Conservation (phyloP, 2,113 vertebrate species). For the Poicephalus gulielmi region DNA sequence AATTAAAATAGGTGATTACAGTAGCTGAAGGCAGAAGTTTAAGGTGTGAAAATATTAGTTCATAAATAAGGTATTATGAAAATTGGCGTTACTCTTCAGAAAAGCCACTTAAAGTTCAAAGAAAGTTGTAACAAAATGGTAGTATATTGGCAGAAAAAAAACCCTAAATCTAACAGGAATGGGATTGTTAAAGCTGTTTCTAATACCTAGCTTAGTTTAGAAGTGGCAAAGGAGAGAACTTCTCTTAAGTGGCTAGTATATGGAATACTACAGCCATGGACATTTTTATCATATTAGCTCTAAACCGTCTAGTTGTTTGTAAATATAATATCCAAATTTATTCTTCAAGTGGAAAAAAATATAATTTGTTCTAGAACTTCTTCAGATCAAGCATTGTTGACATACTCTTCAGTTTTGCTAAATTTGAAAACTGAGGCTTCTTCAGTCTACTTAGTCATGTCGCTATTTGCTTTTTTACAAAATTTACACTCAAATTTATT, state of each 20-base stretch:
- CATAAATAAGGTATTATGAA: neutral
- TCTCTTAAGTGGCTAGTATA: neutral
- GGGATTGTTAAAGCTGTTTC: neutral
- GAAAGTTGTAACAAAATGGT: neutral
- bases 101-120: neutral
- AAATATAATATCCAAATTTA: neutral
- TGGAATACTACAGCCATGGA: neutral
- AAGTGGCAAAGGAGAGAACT: neutral
- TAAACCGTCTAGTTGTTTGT: neutral
- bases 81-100: neutral
- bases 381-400: neutral
- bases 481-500: neutral
- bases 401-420: neutral
- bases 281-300: neutral
- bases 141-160: neutral
- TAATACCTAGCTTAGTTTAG: neutral
- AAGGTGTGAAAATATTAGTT: neutral
- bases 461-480: neutral
- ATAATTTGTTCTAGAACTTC: neutral
- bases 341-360: neutral
- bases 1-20: neutral
- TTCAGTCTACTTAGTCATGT: neutral
- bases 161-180: neutral
- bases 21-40: neutral
- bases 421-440: neutral